Percentiles rank a stretch among this genome's conserved stretches.
These are phyloP conservation scores for Grammomys dolichurus DNA, from an alignment of 2,113 vertebrate species.

Conservation along the genomic window DNA sequence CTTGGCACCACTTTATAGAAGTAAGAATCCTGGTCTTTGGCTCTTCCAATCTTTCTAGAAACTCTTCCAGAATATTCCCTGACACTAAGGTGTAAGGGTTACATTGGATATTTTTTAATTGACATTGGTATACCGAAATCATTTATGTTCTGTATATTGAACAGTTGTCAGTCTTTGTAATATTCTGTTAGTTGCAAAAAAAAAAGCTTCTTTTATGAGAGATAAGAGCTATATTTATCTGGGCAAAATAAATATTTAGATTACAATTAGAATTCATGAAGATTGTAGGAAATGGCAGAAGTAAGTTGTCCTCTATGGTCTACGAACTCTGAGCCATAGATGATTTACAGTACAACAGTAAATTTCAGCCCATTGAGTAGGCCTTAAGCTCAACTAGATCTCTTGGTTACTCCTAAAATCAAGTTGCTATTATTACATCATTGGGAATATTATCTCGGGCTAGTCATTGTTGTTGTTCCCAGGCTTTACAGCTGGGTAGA, in stretches of 20 bases:
- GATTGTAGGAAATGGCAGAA: neutral
- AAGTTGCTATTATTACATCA: neutral
- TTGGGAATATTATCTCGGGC: neutral
- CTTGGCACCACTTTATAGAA: neutral
- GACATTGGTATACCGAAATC: neutral
- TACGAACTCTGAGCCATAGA: neutral
- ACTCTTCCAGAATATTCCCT: neutral
- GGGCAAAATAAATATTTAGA: neutral
- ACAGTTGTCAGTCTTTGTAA: neutral
- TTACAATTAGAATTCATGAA: neutral
- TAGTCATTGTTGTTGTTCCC: neutral
- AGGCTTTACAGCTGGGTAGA: neutral
- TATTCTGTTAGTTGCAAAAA: neutral
- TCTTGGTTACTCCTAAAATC: neutral
- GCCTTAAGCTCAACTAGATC: too few species aligned
- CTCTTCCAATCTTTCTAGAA: neutral
- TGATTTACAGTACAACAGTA: neutral
- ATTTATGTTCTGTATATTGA: neutral
- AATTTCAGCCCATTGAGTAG: neutral
- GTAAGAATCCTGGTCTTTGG: neutral
- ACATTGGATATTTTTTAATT: neutral
- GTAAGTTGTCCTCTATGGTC: neutral
- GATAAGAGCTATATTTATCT: neutral
- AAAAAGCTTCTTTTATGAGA: neutral
- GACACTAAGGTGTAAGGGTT: neutral